Evolutionary conservation across 30 jellyfish, hydroid and myxozoan genomes (phyloP), one percentile per base, ranked within the genome.

Genomic region (Pseudorhiza aurosa): DNA sequence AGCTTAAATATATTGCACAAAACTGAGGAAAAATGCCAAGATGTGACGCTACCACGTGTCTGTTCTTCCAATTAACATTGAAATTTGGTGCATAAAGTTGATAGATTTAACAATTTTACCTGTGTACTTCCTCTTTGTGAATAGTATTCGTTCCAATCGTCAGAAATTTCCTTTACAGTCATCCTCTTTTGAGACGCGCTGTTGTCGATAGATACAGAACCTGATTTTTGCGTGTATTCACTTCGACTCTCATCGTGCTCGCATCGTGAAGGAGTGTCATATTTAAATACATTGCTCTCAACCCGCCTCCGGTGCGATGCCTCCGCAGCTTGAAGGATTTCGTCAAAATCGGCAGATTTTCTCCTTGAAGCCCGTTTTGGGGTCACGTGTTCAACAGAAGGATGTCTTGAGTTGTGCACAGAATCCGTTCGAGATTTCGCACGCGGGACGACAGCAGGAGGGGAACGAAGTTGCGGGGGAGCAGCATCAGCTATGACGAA

Each of bases 271-370:
- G 82, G 44, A 10, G 43, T 28, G 40, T 64, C 80, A 11, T 36
- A 29, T 21, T 45, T 24, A 31, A 72, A 42, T 0, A 72, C 88
- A 27, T 37, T 76, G 58, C 80, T 76, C 21, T 36, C 50, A 1
- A 80, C 43, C 27, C 88, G 78, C 35, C 43, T 59, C 22, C 77
- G 75, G 22, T 47, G 87, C 3, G 70, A 58, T 12, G 58, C 88
- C 35, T 76, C 88, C 9, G 63, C 72, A 43, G 63, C 88, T 36
- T 15, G 9, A 10, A 42, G 29, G 40, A 58, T 42, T 25, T 67
- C 88, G 47, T 58, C 72, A 51, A 45, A 37, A 9, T 58, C 72
- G 12, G 12, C 44, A 2, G 47, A 36, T 12, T 39, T 39, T 39
- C 50, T 39, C 10, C 10, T 12, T 5, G 7, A 12, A 39, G 7